Percentiles rank a stretch among this genome's conserved stretches.
Conservation (phyloP, 2,113 vertebrate species). For the Xenopus borealis region DNA sequence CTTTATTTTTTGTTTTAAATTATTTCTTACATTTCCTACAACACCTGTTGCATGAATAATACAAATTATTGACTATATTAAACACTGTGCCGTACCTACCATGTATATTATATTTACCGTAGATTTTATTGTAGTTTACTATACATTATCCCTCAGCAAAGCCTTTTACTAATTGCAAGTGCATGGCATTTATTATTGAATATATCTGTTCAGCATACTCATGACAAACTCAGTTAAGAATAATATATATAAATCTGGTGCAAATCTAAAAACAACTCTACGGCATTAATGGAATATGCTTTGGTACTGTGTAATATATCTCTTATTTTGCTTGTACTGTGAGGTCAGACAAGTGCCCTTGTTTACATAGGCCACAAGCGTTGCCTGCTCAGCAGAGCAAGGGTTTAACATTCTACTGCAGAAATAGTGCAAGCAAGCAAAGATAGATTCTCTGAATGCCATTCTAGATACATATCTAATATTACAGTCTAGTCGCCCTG, state of each 20-base stretch:
- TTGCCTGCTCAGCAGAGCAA: too few species aligned
- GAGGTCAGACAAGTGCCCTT: neutral
- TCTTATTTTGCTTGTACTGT: neutral
- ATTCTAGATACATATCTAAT: too few species aligned
- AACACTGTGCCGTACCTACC: too few species aligned
- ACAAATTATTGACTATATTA: neutral
- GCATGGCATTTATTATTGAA: constrained; percentile 11
- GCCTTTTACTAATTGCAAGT: constrained; percentile 14
- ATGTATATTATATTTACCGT: too few species aligned
- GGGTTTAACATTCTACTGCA: too few species aligned
- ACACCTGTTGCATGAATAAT: neutral
- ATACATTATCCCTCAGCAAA: neutral
- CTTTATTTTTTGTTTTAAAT: constrained; percentile 2
- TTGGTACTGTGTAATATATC: constrained; percentile 12
- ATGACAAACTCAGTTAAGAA: neutral
- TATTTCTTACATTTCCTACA: constrained; percentile 7
- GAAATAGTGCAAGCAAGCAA: too few species aligned
- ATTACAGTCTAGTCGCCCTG: too few species aligned
- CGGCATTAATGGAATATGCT: constrained; percentile 30
- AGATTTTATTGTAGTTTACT: too few species aligned
- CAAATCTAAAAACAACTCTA: too few species aligned
- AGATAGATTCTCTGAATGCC: too few species aligned
- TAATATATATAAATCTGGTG: too few species aligned
- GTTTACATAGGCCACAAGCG: too few species aligned
- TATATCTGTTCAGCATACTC: constrained; percentile 15